Evolutionary conservation across 2,113 vertebrate species (phyloP), one percentile per base, ranked within the genome.

Genomic region (Leptobrachium ailaonicum): DNA sequence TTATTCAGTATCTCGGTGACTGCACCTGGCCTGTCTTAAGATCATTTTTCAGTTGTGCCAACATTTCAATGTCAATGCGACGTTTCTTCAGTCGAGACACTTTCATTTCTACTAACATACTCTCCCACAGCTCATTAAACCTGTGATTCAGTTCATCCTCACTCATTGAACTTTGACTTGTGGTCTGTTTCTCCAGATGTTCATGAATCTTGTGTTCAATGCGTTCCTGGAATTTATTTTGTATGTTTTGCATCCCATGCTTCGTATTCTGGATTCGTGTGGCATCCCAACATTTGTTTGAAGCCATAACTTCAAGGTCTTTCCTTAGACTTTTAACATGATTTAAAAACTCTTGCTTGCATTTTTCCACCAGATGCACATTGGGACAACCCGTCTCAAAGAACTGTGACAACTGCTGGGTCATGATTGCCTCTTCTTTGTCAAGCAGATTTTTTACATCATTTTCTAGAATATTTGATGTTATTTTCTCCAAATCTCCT

Each of bases 61-160:
- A 69, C 44, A 92, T 85, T 66, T 87, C 83, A 70, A n/a, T 7
- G 73, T 82, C 80, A 56, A 94, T 90, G 20, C 91, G 76, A 1
- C 87, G 84, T 20, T 8, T 85, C 73, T 87, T 83, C 75, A 89
- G 83, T 76, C 13, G 79, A 50, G 50, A 87, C 6, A 41, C 4
- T 4, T 75, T 42, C 2, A 83, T 63, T 10, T 54, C 71, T 47
- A 13, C 12, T 40, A 91, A 73, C 0, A 76, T 82, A 20, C 86
- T 83, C 47, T 58, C 83, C 92, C 92, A 94, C 66, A 88, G 90
- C 5, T 83, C 83, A 14, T 87, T 88, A 89, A 92, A 93, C 76
- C 91, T 88, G 4, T 85, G 64, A 68, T 90, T 80, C 8, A 93
- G 82, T 41, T 88, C 80, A 60, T 62, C 12, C 70, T 89, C 87